Conservation (phyloP, 2,797 vertebrate species). For the Sus cebifrons region DNA sequence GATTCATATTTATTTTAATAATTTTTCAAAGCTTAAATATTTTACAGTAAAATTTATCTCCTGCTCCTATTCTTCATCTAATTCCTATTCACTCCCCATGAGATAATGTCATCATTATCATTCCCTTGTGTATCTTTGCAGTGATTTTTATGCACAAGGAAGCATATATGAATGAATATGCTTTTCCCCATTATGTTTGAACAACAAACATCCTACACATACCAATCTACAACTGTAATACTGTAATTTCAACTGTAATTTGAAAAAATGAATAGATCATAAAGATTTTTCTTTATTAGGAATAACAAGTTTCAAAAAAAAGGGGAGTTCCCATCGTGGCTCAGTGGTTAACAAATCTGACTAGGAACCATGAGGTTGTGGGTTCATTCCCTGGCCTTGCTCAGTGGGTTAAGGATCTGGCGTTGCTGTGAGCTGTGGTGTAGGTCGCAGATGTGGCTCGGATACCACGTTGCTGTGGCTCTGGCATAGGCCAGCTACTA, state of each 20-base stretch:
- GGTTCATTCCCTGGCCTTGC: too few species aligned
- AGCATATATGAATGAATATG: neutral
- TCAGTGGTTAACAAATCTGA: too few species aligned
- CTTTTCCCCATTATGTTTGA: neutral
- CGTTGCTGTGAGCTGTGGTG: too few species aligned
- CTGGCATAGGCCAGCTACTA: too few species aligned
- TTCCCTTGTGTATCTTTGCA: neutral
- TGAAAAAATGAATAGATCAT: neutral
- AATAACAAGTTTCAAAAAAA: neutral
- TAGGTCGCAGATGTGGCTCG: too few species aligned
- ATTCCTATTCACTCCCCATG: neutral
- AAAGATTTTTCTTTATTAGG: slow-evolving; percentile 19
- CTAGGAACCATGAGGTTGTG: too few species aligned
- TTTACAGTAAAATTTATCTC: neutral
- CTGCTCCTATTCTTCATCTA: neutral
- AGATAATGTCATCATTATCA: neutral
- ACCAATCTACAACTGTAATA: neutral
- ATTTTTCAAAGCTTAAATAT: neutral
- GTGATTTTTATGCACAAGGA: neutral
- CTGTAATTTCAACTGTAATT: neutral
- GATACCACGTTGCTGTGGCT: too few species aligned
- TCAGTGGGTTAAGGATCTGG: too few species aligned
- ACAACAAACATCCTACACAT: neutral
- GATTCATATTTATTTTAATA: neutral
- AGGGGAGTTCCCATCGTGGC: too few species aligned